A percentile compares a stretch with the other conserved stretches of the same genome.
These are phyloP conservation scores for Pandemis heparana DNA, from an alignment of 2,888 invertebrate genomes.

Conservation along the genomic window DNA sequence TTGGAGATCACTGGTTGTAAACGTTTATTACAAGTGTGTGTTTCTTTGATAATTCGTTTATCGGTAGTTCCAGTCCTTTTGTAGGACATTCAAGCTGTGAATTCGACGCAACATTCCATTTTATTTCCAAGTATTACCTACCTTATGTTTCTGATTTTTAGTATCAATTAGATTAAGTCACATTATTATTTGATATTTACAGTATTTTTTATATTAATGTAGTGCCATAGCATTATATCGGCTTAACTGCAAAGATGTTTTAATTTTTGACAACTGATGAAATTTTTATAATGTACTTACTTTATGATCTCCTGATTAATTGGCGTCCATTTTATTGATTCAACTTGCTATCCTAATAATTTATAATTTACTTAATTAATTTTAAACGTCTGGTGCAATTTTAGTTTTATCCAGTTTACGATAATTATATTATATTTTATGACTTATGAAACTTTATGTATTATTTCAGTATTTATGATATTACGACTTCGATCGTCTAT, in stretches of 20 bases:
- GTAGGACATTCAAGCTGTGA: background rate
- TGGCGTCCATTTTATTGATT: constrained; percentile 38
- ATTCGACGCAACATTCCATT: constrained; percentile 36
- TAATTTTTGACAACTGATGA: constrained; percentile 31
- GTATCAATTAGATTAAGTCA: constrained; percentile 32
- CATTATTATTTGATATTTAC: constrained; percentile 39
- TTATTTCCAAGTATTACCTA: constrained; percentile 42
- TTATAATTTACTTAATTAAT: constrained; percentile 36
- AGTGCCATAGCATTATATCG: constrained; percentile 41
- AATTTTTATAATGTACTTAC: constrained; percentile 32
- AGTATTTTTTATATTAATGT: constrained; percentile 38
- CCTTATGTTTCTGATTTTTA: constrained; percentile 18
- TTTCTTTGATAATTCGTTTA: constrained; percentile 50
- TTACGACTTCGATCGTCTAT: background rate
- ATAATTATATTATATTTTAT: constrained; percentile 4
- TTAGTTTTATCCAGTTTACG: background rate
- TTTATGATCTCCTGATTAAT: constrained; percentile 35
- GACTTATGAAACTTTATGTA: constrained; percentile 14
- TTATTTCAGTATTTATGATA: constrained; percentile 18
- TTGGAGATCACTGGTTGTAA: constrained; percentile 52
- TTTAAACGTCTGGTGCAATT: constrained; percentile 31
- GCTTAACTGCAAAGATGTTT: constrained; percentile 28
- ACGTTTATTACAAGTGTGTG: constrained; percentile 50
- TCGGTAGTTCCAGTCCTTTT: constrained; percentile 28
- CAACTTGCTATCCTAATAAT: constrained; percentile 19